These are phyloP conservation scores for Ametastegia equiseti DNA, from an alignment of 2,888 invertebrate species.

Conservation along the genomic window DNA sequence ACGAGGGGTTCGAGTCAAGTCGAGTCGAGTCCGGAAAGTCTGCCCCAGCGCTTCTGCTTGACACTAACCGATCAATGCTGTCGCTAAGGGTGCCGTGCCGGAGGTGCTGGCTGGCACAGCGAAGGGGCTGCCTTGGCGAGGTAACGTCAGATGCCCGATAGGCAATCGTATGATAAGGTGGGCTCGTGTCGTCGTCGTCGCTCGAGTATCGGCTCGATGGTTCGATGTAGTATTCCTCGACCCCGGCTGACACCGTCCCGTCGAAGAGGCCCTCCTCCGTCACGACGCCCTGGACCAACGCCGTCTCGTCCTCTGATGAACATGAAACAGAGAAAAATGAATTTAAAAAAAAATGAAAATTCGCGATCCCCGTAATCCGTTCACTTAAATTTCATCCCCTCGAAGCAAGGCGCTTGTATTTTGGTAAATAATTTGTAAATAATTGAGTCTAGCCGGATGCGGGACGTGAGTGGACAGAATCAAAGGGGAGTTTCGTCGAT, in stretches of 20 bases:
- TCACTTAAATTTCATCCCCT: conserved; percentile 15
- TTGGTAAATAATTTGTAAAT: conserved; percentile 46
- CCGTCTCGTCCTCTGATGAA: conserved; percentile 86
- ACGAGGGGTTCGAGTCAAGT: not conserved
- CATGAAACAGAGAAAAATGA: not conserved
- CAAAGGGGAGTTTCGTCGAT: not conserved
- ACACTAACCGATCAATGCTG: conserved; percentile 60
- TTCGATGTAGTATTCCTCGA: conserved; percentile 91
- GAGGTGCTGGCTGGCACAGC: conserved; percentile 82
- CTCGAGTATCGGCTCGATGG: conserved; percentile 83
- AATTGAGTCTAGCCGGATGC: conserved; percentile 42
- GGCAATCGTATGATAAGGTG: conserved; percentile 88
- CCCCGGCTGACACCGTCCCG: conserved; percentile 88
- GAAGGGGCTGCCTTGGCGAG: conserved; percentile 67
- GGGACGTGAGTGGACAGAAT: not conserved
- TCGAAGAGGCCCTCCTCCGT: conserved; percentile 93
- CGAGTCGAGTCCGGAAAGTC: conserved; percentile 23
- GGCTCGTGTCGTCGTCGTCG: conserved; percentile 76
- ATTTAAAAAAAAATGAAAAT: not conserved
- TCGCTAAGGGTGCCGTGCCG: conserved; percentile 72
- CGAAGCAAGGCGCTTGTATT: conserved; percentile 40
- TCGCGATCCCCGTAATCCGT: not conserved
- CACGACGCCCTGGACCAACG: conserved; percentile 90
- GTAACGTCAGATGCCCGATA: conserved; percentile 89
- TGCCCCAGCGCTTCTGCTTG: not conserved